phyloP scores from a whole-genome alignment of 2,113 vertebrate genomes.

The Zosterops lateralis region DNA sequence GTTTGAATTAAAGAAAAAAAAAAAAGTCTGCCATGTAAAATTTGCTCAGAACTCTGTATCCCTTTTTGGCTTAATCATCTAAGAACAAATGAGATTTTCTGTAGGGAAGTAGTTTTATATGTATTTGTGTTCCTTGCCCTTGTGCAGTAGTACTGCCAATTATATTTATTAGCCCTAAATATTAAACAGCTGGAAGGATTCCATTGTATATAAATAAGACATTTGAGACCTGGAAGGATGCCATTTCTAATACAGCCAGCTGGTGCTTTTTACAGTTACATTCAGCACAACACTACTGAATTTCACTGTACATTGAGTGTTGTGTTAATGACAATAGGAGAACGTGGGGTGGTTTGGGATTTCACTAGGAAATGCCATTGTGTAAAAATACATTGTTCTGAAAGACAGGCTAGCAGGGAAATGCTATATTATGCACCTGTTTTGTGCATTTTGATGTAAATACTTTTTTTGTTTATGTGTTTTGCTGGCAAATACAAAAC shows the following conservation, averaged over 20 bases:
- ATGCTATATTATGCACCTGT: conserved; percentile 48
- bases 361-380: conserved; percentile 58
- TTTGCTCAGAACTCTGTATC: neutral
- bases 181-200: conserved; percentile 84
- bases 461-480: neutral
- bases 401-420: conserved; percentile 36
- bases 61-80: conserved; percentile 26
- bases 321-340: conserved; percentile 67
- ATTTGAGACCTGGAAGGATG: conserved; percentile 78
- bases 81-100: conserved; percentile 53
- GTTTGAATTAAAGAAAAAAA: neutral
- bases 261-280: conserved; percentile 77
- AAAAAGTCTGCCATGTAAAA: neutral
- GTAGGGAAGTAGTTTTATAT: conserved; percentile 57
- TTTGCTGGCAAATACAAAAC: neutral
- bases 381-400: conserved; percentile 34
- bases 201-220: conserved; percentile 82
- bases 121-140: conserved; percentile 69
- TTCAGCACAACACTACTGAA: conserved; percentile 55
- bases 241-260: conserved; percentile 75
- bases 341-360: conserved; percentile 20
- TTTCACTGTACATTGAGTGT: conserved; percentile 54
- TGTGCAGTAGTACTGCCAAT: conserved; percentile 75
- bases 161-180: conserved; percentile 84
- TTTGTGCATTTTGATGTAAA: conserved; percentile 12